Conservation (phyloP, 2,797 vertebrate species). For the Protonibea diacanthus region DNA sequence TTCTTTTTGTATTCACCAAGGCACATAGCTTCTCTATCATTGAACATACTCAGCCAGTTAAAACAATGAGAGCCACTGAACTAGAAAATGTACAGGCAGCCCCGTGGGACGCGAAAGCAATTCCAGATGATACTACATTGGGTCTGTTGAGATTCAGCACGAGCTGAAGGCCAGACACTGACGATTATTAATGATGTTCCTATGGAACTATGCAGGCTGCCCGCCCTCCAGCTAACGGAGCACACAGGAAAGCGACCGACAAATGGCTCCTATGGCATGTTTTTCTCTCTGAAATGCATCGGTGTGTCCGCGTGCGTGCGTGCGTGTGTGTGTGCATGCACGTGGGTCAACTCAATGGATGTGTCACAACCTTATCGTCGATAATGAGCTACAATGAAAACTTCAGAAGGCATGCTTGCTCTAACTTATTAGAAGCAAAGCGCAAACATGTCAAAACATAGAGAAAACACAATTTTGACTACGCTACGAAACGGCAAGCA, state of each 20-base stretch:
- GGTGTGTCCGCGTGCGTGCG: conserved; percentile 29
- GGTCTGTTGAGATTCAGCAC: conserved; percentile 67
- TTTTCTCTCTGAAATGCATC: conserved; percentile 30
- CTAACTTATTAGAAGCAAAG: conserved; percentile 67
- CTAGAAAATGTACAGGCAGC: conserved; percentile 74
- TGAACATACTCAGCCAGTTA: conserved; percentile 80
- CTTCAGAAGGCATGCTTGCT: conserved; percentile 62
- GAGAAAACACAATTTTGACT: conserved; percentile 59
- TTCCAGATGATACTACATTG: conserved; percentile 74
- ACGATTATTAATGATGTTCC: conserved; percentile 81
- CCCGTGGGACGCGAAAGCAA: conserved; percentile 70
- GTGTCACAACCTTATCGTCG: conserved; percentile 55
- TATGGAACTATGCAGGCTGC: conserved; percentile 74
- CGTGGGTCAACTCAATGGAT: conserved; percentile 52
- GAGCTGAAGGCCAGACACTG: conserved; percentile 76
- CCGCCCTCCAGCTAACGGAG: conserved; percentile 55
- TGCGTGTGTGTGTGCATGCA: conserved; percentile 27
- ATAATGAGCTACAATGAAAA: conserved; percentile 67
- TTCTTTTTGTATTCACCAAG: conserved; percentile 82
- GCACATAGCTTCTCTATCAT: conserved; percentile 83
- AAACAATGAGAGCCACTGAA: conserved; percentile 80
- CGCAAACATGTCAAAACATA: conserved; percentile 72
- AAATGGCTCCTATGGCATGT: conserved; percentile 41
- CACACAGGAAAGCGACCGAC: conserved; percentile 52
- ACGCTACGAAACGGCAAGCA: conserved; percentile 71